Conservation (phyloP, 2,797 vertebrate species). For the Oryzias dopingdopingensis region DNA sequence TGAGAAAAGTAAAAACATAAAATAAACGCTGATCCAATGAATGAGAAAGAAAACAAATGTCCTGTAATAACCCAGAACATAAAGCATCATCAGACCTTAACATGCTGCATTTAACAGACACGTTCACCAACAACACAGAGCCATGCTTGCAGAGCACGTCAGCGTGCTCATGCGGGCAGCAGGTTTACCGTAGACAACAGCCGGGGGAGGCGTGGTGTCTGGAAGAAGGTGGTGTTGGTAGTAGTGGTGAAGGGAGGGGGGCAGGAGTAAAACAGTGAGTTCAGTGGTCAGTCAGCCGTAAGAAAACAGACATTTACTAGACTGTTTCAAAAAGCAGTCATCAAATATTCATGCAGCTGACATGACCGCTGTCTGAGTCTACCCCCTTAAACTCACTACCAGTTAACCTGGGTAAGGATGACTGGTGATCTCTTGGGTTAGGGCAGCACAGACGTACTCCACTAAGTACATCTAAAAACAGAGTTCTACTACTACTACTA, state of each 20-base stretch:
- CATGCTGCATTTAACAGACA: constrained; percentile 65
- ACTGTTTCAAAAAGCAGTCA: constrained; percentile 30
- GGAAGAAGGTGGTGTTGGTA: constrained; percentile 49
- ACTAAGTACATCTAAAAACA: constrained; percentile 18
- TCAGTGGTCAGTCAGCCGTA: constrained; percentile 70
- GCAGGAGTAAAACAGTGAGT: constrained; percentile 79
- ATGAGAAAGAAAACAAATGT: constrained; percentile 5
- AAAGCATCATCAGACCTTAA: constrained; percentile 29
- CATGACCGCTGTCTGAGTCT: constrained; percentile 31
- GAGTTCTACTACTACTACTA: too few species aligned
- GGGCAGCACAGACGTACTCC: constrained; percentile 20
- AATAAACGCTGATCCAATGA: constrained; percentile 7
- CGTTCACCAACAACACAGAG: constrained; percentile 40
- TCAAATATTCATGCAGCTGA: constrained; percentile 57
- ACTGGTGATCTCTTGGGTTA: constrained; percentile 17
- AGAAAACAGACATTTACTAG: constrained; percentile 45
- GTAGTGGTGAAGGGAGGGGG: constrained; percentile 56
- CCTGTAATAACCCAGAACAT: constrained; percentile 27
- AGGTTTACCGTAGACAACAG: constrained; percentile 91
- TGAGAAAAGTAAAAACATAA: constrained; percentile 1
- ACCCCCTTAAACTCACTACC: constrained; percentile 21
- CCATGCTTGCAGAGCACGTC: constrained; percentile 40
- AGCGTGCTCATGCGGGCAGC: constrained; percentile 32
- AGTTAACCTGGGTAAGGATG: constrained; percentile 43
- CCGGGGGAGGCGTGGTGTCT: constrained; percentile 90